Evolutionary conservation across 2,113 vertebrate genomes (phyloP), one percentile per base, ranked within the genome.

Genomic region (Buteo buteo): DNA sequence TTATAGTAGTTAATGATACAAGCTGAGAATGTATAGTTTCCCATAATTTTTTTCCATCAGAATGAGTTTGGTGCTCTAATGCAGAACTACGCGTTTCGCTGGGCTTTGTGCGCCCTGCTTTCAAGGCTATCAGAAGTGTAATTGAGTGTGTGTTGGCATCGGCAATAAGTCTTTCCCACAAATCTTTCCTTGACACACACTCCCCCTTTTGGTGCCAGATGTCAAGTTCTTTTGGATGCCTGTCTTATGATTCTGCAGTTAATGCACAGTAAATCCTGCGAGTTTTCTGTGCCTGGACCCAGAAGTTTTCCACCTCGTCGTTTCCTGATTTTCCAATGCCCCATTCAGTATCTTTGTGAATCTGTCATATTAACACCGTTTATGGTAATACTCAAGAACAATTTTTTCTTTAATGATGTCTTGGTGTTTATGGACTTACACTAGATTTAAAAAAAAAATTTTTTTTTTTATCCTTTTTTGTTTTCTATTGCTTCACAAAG

Each of bases 121-220:
- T 83, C 95, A 73, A 84, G 94, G 96, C 90, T 91, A 40, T 29
- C 7, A 6, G 69, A 9, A 22, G n/a, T 31, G 73, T 6, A 24
- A 81, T 64, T 14, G 84, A 58, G 88, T 2, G 54, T 3, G 42
- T 4, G 18, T 42, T 91, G 93, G 66, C 90, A 69, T 20, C 2
- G 6, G 67, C 94, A 72, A 6, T 19, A 20, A 64, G 58, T 77
- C 88, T 22, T 79, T 8, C 71, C 86, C 76, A 90, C 94, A 71
- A 78, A 93, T 83, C 92, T 96, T 82, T 19, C 90, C 92, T 85
- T 76, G 97, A 95, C 90, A 17, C 90, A 64, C 91, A 9, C 94
- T 97, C 89, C 94, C 93, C 93, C 91, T 96, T 86, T 97, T 94
- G 89, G 94, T 97, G 94, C 94, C 91, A 67, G 36, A 16, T 84